phyloP scores from a whole-genome alignment of 2,888 invertebrate species.

The Troides aeacus region DNA sequence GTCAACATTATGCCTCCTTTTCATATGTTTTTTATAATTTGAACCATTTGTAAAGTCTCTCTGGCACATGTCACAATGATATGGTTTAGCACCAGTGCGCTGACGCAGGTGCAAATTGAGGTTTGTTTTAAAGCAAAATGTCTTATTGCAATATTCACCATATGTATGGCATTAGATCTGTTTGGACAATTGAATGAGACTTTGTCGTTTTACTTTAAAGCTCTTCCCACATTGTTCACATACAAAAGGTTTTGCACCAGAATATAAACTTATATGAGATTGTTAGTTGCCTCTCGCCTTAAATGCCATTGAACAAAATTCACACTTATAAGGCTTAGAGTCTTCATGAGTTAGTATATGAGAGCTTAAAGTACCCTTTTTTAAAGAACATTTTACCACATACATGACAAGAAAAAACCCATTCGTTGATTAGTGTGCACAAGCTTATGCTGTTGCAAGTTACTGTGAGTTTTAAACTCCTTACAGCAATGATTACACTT shows the following conservation, averaged over 20 bases:
- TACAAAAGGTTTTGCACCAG: constrained; percentile 67
- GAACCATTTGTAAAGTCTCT: constrained; percentile 74
- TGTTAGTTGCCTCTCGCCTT: constrained; percentile 66
- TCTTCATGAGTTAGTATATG: constrained; percentile 71
- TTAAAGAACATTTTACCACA: constrained; percentile 76
- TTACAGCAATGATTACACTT: constrained; percentile 66
- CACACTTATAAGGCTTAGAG: constrained; percentile 66
- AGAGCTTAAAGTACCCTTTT: constrained; percentile 66
- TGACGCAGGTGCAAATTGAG: constrained; percentile 68
- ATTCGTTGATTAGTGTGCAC: constrained; percentile 69
- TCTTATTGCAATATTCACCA: constrained; percentile 71
- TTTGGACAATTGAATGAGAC: constrained; percentile 72
- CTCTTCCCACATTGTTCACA: constrained; percentile 74
- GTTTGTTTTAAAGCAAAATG: constrained; percentile 69
- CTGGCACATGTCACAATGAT: constrained; percentile 64
- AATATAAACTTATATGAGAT: constrained; percentile 66
- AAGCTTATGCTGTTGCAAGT: constrained; percentile 61
- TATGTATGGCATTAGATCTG: constrained; percentile 66
- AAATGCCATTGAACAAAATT: constrained; percentile 67
- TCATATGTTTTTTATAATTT: constrained; percentile 75
- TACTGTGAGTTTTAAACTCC: constrained; percentile 65
- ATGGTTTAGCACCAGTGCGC: constrained; percentile 73
- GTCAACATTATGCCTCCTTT: constrained; percentile 67
- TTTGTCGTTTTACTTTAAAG: constrained; percentile 69
- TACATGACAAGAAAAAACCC: constrained; percentile 68